phyloP scores from a whole-genome alignment of 2,888 invertebrate species.

The Parapristionchus giblindavisi region DNA sequence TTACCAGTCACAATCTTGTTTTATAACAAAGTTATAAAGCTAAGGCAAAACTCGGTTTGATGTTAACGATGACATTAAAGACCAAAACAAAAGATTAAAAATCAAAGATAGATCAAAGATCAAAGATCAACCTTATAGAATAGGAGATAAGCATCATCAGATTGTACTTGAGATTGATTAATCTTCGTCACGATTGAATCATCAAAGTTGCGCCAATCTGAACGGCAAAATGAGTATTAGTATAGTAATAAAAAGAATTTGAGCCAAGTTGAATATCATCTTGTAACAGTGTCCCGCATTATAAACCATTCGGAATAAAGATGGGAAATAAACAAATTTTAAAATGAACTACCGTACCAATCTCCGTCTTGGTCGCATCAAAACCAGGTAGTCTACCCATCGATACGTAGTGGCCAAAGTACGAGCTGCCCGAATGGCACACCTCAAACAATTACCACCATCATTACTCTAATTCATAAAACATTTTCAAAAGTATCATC shows the following conservation, averaged over 20 bases:
- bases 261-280: background rate
- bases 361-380: slow-evolving; percentile 69
- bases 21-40: no score
- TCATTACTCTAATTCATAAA: background rate
- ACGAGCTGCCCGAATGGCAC: slow-evolving; percentile 69
- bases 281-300: background rate
- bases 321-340: background rate
- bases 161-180: slow-evolving; percentile 55
- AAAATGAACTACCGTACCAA: slow-evolving; percentile 68
- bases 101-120: no score
- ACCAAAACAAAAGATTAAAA: no score
- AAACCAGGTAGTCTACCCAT: slow-evolving; percentile 71
- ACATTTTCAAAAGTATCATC: background rate
- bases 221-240: slow-evolving; percentile 1
- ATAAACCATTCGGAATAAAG: background rate
- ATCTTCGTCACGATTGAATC: slow-evolving; percentile 68
- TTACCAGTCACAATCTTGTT: slow-evolving; percentile 11
- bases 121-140: slow-evolving; percentile 65
- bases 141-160: slow-evolving; percentile 70
- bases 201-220: slow-evolving; percentile 70
- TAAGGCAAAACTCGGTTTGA: no score
- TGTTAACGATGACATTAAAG: no score
- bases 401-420: slow-evolving; percentile 74
- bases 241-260: background rate
- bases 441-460: background rate